Percentiles rank a stretch among this genome's conserved stretches.
Evolutionary conservation across 2,113 vertebrate species (phyloP).

Genomic region (Tyto alba): DNA sequence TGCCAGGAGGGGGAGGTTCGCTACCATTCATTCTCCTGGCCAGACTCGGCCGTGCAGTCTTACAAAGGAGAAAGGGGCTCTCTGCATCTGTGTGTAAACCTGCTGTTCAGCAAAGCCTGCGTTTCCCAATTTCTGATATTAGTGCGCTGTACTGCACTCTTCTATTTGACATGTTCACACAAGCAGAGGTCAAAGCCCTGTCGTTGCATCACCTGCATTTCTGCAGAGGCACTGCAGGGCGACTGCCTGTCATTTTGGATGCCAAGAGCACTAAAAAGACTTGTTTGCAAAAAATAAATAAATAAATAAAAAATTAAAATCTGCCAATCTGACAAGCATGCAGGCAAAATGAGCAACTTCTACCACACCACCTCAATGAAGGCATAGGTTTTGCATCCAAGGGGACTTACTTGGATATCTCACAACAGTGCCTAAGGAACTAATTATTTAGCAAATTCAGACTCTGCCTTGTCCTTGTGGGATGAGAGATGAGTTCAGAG

Average conservation of each 20-base stretch:
- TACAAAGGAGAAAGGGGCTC: accelerated
- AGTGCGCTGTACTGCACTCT: accelerated
- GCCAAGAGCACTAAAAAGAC: not conserved
- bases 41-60: accelerated
- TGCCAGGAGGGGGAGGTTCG: too few species aligned
- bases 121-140: accelerated
- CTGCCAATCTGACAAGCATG: accelerated
- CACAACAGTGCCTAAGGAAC: accelerated
- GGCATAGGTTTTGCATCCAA: not conserved
- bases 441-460: not conserved
- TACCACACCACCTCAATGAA: accelerated
- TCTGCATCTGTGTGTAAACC: too few species aligned
- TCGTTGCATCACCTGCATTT: not conserved
- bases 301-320: not conserved
- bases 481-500: not conserved
- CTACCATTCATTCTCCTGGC: too few species aligned
- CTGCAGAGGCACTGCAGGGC: not conserved
- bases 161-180: accelerated
- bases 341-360: not conserved
- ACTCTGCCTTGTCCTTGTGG: not conserved
- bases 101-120: too few species aligned
- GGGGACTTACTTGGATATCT: not conserved
- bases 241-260: accelerated
- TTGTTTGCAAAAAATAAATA: not conserved
- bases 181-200: accelerated